Base-by-base conservation (phyloP, 2,797 vertebrate genomes). In the Valencia hispanica region DNA sequence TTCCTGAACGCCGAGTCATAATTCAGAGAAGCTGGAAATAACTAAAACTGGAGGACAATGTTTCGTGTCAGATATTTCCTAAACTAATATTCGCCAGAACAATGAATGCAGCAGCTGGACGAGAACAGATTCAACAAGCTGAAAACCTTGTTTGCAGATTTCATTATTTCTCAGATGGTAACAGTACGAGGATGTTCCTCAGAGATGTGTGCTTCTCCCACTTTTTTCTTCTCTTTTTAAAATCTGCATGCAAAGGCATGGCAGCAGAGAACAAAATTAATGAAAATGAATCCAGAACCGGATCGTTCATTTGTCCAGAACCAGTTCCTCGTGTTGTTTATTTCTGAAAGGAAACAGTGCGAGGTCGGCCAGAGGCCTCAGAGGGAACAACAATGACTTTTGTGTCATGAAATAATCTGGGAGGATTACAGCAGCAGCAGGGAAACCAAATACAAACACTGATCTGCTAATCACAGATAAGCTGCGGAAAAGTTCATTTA, bases 401-500 rank as follows among this genome's bases (percentile, higher is more conserved):
- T 48, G 36, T 87, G 77, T 83, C 79, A 82, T 78, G 78, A 78
- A 83, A 78, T 87, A 87, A 89, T 90, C 89, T 61, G 75, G 83
- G 80, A 83, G 88, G 84, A 90, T 89, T 88, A 88, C 10, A 39
- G 66, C 74, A 45, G 57, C 81, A 47, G 80, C 82, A 84, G 82
- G 84, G 77, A 88, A 87, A 87, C 20, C 50, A 25, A 51, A 51
- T 43, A 78, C 73, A n/a, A 81, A 86, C 79, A 74, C 15, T 20
- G 50, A 82, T 70, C 85, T 85, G 89, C 73, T 88, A 70, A 88
- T 87, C 86, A 59, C 70, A 72, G 81, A 92, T 89, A 89, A 90
- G 77, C 84, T 65, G 68, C 72, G 86, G 79, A 85, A 73, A 85
- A n/a, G 53, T 47, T 68, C 45, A 2, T 20, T 59, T 59, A 0